phyloP scores from a whole-genome alignment of 2,888 invertebrate genomes.

The Odontocerum albicorne region DNA sequence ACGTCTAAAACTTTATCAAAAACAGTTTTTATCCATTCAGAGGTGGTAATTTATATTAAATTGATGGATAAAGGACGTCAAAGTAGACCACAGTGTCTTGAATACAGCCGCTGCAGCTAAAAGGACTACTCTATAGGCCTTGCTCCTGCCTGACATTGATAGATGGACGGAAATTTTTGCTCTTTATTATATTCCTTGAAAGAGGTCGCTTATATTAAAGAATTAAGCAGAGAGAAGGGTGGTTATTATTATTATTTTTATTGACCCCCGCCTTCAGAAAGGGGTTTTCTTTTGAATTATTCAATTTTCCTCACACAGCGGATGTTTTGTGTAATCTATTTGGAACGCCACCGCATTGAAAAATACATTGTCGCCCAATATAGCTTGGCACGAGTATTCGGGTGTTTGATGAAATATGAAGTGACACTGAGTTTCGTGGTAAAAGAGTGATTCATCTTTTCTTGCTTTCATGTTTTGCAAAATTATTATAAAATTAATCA shows the following conservation, averaged over 20 bases:
- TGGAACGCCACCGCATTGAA: slow-evolving; percentile 4
- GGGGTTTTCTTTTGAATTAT: slow-evolving; percentile 27
- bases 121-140: too few relatives aligned
- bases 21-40: too few relatives aligned
- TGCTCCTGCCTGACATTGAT: slow-evolving; percentile 24
- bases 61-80: too few relatives aligned
- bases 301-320: slow-evolving; percentile 19
- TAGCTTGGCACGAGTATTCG: slow-evolving; percentile 16
- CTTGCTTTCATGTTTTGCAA: too few relatives aligned
- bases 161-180: slow-evolving; percentile 20
- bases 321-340: slow-evolving; percentile 17
- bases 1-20: too few relatives aligned
- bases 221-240: slow-evolving; percentile 22
- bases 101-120: too few relatives aligned
- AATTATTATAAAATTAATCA: too few relatives aligned
- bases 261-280: slow-evolving; percentile 23
- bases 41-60: too few relatives aligned
- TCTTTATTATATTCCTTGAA: slow-evolving; percentile 23
- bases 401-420: slow-evolving; percentile 11
- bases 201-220: slow-evolving; percentile 28
- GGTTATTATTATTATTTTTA: slow-evolving; percentile 28
- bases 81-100: too few relatives aligned
- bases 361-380: slow-evolving; percentile 16
- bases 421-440: too few relatives aligned
- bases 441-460: too few relatives aligned